A percentile compares a stretch with the other conserved stretches of the same genome.
phyloP scores from a whole-genome alignment of 2,888 invertebrate genomes.

The Epinotia bilunana region DNA sequence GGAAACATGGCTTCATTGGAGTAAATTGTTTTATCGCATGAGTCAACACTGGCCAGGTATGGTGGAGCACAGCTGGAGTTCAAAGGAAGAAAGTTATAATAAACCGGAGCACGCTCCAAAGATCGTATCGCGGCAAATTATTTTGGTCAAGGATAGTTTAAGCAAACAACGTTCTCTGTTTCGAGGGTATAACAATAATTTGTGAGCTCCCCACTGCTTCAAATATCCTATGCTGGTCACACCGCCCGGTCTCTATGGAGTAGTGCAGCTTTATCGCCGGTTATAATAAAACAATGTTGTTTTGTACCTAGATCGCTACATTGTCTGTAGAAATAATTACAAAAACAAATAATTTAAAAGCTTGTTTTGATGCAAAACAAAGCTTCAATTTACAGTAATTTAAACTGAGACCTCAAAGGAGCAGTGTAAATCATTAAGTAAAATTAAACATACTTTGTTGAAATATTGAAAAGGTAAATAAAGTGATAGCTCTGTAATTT shows the following conservation, averaged over 20 bases:
- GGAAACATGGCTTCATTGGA: constrained; percentile 70
- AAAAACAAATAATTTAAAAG: background rate
- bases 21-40: constrained; percentile 84
- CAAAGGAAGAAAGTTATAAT: constrained; percentile 74
- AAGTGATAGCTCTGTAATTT: background rate
- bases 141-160: constrained; percentile 79
- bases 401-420: constrained; percentile 11
- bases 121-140: constrained; percentile 77
- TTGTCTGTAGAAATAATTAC: constrained; percentile 8
- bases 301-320: constrained; percentile 13
- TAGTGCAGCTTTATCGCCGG: constrained; percentile 16
- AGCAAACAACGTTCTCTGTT: constrained; percentile 66
- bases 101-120: constrained; percentile 72
- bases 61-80: constrained; percentile 65
- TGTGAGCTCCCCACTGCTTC: constrained; percentile 56
- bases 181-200: constrained; percentile 61
- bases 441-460: constrained; percentile 9
- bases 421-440: constrained; percentile 4
- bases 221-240: constrained; percentile 44
- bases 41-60: constrained; percentile 67
- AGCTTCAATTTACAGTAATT: constrained; percentile 1
- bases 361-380: background rate
- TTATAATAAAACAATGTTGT: constrained; percentile 36
- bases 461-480: constrained; percentile 3
- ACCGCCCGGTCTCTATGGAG: constrained; percentile 31